Percentiles rank a stretch among this genome's conserved stretches.
Evolutionary conservation across 2,113 vertebrate species (phyloP).

Genomic region (Syngnathoides biaculeatus): DNA sequence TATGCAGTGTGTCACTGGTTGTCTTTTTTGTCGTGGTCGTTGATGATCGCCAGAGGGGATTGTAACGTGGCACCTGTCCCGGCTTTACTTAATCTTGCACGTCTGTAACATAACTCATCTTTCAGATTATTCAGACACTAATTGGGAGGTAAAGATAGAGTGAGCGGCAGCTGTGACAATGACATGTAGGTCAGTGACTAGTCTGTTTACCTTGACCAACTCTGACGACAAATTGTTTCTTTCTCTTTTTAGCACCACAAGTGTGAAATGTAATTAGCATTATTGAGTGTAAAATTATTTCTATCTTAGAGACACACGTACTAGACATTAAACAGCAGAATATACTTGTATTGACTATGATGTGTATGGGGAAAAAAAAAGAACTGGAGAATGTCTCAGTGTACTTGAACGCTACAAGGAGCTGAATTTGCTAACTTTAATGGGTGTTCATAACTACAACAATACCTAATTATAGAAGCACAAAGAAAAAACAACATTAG

Average conservation of each 20-base stretch:
- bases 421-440: background rate
- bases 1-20: constrained; percentile 16
- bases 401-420: too few species aligned
- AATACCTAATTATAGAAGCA: too few species aligned
- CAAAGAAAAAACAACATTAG: too few species aligned
- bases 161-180: constrained; percentile 22
- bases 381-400: too few species aligned
- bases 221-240: constrained; percentile 9
- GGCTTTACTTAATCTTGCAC: constrained; percentile 46
- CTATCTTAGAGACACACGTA: constrained; percentile 45
- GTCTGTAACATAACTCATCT: constrained; percentile 57
- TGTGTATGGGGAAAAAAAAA: background rate
- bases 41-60: constrained; percentile 44
- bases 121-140: constrained; percentile 37
- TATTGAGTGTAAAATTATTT: constrained; percentile 48
- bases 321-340: constrained; percentile 36
- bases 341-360: background rate
- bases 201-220: constrained; percentile 30
- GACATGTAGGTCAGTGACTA: constrained; percentile 25
- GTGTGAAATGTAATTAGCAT: constrained; percentile 63
- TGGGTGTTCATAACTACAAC: background rate
- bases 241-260: constrained; percentile 38
- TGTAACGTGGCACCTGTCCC: constrained; percentile 48
- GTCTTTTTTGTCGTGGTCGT: constrained; percentile 28
- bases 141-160: constrained; percentile 44